Evolutionary conservation across 2,888 invertebrate genomes (phyloP).

Genomic region (Alcis repandata): DNA sequence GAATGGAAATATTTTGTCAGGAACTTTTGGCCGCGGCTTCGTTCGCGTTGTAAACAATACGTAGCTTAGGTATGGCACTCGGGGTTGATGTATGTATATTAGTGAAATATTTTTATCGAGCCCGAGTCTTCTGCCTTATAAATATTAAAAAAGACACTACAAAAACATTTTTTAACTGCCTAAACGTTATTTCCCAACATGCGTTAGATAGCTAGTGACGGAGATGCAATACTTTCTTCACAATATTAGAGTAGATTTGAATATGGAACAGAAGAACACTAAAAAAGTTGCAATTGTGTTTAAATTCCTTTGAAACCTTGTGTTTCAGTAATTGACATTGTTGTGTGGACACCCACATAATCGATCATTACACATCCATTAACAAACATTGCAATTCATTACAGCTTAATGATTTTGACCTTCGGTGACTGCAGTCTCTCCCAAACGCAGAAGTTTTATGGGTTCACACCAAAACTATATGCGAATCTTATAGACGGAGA

Average conservation of each 20-base stretch:
- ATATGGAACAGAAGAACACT: background rate
- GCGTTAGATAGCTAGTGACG: too few relatives aligned
- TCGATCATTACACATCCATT: background rate
- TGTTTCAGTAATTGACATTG: background rate
- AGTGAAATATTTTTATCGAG: too few relatives aligned
- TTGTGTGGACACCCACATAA: background rate
- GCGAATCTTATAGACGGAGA: slow-evolving; percentile 7
- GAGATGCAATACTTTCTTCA: too few relatives aligned
- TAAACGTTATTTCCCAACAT: too few relatives aligned
- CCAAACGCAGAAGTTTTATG: slow-evolving; percentile 34
- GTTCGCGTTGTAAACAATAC: too few relatives aligned
- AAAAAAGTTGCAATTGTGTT: background rate
- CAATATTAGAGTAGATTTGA: too few relatives aligned
- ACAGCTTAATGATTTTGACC: slow-evolving; percentile 22
- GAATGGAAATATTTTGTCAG: background rate
- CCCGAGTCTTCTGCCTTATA: too few relatives aligned
- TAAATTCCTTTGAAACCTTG: too few relatives aligned
- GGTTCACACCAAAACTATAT: slow-evolving; percentile 19
- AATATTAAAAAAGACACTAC: too few relatives aligned
- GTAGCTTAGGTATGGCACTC: too few relatives aligned
- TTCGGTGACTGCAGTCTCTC: slow-evolving; percentile 25
- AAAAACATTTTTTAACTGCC: too few relatives aligned
- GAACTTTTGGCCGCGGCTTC: background rate
- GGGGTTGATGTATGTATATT: too few relatives aligned
- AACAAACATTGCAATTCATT: slow-evolving; percentile 9